A percentile compares a stretch with the other conserved stretches of the same genome.
These are phyloP conservation scores for Melanitta fusca DNA, from an alignment of 2,797 vertebrate genomes.

Conservation along the genomic window DNA sequence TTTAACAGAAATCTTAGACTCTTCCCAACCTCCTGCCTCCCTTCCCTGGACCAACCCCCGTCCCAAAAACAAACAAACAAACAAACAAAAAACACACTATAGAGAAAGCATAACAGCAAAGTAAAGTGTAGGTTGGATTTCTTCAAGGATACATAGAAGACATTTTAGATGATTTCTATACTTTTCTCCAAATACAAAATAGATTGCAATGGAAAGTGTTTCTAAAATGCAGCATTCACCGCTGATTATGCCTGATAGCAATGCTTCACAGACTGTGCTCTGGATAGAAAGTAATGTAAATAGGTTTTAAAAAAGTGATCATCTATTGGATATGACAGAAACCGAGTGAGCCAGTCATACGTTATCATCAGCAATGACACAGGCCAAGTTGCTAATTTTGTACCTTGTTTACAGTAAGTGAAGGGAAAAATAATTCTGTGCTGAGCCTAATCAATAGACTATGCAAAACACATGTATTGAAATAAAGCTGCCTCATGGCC, in stretches of 20 bases:
- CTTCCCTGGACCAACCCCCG: no score
- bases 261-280: background rate
- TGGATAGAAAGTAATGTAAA: background rate
- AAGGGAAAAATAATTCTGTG: conserved; percentile 10
- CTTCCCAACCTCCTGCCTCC: no score
- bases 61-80: no score
- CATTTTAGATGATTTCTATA: background rate
- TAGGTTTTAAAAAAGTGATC: background rate
- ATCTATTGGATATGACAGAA: background rate
- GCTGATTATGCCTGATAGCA: background rate
- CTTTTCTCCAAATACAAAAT: background rate
- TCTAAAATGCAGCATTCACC: background rate
- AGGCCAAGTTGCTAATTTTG: conserved; percentile 53
- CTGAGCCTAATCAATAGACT: conserved; percentile 40
- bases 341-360: background rate
- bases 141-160: background rate
- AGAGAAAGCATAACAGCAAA: background rate
- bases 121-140: background rate
- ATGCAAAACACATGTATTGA: conserved; percentile 12
- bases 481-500: background rate
- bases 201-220: background rate
- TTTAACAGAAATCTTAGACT: background rate
- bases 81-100: background rate
- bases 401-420: conserved; percentile 26
- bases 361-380: conserved; percentile 6